These are phyloP conservation scores for Tokudaia tokunoshimensis DNA, from an alignment of 2,797 vertebrate species.

Conservation along the genomic window DNA sequence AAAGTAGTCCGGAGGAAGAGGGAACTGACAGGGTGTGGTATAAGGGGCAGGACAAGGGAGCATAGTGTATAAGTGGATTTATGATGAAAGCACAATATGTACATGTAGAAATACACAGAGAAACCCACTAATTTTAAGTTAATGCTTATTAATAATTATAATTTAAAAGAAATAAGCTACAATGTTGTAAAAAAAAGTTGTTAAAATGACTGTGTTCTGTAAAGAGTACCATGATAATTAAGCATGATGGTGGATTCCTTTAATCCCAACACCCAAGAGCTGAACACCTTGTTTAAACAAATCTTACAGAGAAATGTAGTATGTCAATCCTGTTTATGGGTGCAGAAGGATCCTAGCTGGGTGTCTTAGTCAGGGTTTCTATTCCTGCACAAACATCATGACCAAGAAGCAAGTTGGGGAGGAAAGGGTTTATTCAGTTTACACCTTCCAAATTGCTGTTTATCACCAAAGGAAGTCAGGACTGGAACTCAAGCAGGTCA, in stretches of 20 bases:
- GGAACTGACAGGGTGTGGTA: not conserved
- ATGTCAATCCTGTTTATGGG: not conserved
- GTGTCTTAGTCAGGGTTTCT: too few relatives aligned
- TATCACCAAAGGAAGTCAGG: too few relatives aligned
- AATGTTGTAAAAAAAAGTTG: not conserved
- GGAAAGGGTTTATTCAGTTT: too few relatives aligned
- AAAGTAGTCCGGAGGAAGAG: not conserved
- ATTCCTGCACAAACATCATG: too few relatives aligned
- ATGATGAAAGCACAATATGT: not conserved
- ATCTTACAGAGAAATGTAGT: not conserved
- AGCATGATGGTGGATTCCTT: not conserved
- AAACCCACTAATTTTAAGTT: not conserved
- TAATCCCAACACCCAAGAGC: not conserved
- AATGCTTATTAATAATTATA: not conserved
- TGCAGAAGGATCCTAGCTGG: not conserved
- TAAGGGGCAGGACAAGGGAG: not conserved
- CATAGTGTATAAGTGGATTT: not conserved
- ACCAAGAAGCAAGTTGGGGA: too few relatives aligned
- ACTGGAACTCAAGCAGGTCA: too few relatives aligned
- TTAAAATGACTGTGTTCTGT: not conserved
- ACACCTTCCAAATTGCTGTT: too few relatives aligned
- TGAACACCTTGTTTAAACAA: not conserved
- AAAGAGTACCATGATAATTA: slow-evolving; percentile 2
- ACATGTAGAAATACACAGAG: not conserved
- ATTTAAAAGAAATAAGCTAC: not conserved